Conservation (phyloP, 2,888 invertebrate genomes). For the Drosophila neotestacea region DNA sequence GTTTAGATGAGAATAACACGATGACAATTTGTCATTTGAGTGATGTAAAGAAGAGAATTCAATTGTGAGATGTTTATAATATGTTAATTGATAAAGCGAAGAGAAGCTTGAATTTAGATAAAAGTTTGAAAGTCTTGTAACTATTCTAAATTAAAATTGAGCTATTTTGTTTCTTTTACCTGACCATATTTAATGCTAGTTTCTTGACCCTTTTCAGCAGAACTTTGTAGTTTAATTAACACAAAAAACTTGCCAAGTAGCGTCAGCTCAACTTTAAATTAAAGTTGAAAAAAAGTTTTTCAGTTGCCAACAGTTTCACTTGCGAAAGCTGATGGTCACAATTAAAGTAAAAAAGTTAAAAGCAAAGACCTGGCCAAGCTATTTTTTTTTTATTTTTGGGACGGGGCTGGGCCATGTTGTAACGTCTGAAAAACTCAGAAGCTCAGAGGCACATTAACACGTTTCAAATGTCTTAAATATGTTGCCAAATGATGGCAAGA, state of each 20-base stretch:
- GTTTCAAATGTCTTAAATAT: constrained; percentile 65
- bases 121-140: too few relatives aligned
- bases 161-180: neutral
- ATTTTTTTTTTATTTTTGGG: constrained; percentile 12
- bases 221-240: constrained; percentile 50
- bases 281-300: constrained; percentile 32
- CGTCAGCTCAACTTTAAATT: constrained; percentile 23
- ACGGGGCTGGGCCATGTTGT: constrained; percentile 29
- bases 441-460: constrained; percentile 69
- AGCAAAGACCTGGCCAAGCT: constrained; percentile 41
- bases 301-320: constrained; percentile 66
- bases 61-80: constrained; percentile 11
- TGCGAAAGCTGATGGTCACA: constrained; percentile 64
- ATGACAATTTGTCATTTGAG: constrained; percentile 36
- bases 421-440: constrained; percentile 53
- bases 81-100: too few relatives aligned
- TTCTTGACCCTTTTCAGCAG: constrained; percentile 11
- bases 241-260: constrained; percentile 38
- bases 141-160: too few relatives aligned
- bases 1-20: constrained; percentile 16
- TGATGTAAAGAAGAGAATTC: constrained; percentile 7
- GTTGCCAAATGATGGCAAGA: constrained; percentile 65
- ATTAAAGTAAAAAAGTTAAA: constrained; percentile 57
- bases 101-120: too few relatives aligned
- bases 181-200: constrained; percentile 13